Evolutionary conservation across 2,113 vertebrate genomes (phyloP).

Genomic region (Triplophysa siluroides): DNA sequence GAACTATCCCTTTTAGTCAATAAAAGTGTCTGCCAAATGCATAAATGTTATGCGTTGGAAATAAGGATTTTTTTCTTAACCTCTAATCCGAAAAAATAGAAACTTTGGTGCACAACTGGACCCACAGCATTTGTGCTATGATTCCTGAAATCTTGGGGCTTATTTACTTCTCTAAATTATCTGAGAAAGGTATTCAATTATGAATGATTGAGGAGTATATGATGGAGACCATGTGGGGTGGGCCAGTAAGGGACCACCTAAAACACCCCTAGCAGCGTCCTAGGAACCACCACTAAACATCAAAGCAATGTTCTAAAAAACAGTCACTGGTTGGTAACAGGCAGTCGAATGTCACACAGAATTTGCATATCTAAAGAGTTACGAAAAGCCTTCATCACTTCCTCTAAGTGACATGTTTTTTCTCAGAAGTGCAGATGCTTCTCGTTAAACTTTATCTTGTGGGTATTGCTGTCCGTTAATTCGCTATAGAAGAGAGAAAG

Average conservation of each 20-base stretch:
- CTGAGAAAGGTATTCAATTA: no score
- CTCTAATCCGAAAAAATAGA: no score
- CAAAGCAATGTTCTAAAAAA: background rate
- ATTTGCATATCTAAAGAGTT: conserved; percentile 17
- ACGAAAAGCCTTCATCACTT: background rate
- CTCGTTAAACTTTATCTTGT: background rate
- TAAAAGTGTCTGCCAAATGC: no score
- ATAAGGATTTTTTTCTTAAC: no score
- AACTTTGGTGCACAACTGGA: no score
- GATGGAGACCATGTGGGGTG: background rate
- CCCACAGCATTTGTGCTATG: no score
- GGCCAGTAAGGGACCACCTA: background rate
- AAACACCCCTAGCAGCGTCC: background rate
- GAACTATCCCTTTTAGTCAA: no score
- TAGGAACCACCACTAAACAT: background rate
- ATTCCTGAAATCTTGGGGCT: no score
- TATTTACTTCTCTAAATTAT: no score
- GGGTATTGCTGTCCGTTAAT: background rate
- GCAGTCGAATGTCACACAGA: background rate
- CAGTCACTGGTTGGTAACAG: background rate
- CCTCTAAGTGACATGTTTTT: background rate
- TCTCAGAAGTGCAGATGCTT: background rate
- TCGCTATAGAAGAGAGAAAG: background rate
- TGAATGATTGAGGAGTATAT: no score
- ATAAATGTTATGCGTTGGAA: no score